phyloP scores from a whole-genome alignment of 2,797 vertebrate genomes.

The Nyctibius grandis region DNA sequence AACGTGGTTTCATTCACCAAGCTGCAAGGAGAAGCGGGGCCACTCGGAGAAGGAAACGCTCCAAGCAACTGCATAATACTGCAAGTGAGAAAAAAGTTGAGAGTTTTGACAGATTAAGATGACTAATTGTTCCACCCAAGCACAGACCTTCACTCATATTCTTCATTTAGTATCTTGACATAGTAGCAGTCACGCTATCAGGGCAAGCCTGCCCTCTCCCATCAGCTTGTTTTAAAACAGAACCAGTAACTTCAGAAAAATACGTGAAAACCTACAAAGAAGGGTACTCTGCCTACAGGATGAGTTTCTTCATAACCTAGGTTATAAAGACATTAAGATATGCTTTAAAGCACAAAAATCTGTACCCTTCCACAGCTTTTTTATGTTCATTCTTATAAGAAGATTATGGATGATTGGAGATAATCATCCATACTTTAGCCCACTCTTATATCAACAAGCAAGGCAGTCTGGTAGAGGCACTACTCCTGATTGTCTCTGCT shows the following conservation, averaged over 20 bases:
- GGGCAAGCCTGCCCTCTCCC: background rate
- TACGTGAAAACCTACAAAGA: background rate
- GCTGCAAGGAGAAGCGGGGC: constrained; percentile 93
- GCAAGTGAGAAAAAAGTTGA: constrained; percentile 12
- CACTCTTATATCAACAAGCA: background rate
- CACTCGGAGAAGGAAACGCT: constrained; percentile 94
- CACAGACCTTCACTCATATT: background rate
- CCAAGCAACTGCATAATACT: constrained; percentile 97
- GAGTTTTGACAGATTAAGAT: background rate
- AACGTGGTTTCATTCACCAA: constrained; percentile 93
- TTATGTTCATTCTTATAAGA: background rate
- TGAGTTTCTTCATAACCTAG: background rate
- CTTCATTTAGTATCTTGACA: background rate
- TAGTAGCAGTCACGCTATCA: background rate
- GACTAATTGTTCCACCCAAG: background rate
- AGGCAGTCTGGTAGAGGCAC: background rate
- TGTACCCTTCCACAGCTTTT: background rate
- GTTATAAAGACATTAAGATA: background rate
- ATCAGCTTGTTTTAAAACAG: background rate
- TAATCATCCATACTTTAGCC: background rate
- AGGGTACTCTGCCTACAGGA: background rate
- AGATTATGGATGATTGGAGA: background rate
- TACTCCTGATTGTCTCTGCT: background rate
- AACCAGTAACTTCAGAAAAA: background rate
- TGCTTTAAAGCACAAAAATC: background rate